Base-by-base conservation (phyloP, 2,888 invertebrate species). In the Harpalus rubripes region DNA sequence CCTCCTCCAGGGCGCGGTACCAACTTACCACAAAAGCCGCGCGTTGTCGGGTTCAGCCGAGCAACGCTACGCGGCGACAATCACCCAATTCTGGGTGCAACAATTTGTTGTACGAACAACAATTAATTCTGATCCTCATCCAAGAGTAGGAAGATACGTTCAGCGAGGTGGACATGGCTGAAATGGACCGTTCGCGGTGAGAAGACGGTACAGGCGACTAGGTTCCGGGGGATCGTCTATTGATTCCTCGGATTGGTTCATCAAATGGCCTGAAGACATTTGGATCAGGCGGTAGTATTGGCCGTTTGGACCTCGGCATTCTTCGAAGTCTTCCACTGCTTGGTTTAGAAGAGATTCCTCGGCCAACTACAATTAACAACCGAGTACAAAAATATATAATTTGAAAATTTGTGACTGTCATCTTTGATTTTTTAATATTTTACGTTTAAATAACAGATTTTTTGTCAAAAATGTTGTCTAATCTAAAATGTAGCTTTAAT, bases 201-300 rank as follows among this genome's bases (percentile, higher is more conserved):
- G 22, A 6, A 85, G 72, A 18, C 85, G 52, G 22, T 85, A 85
- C 7, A 85, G 41, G 2, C 85, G 65, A 72, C 85, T 85, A 8
- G 85, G 59, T 80, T 85, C 85, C 15, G 85, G 85, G 0, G 85
- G 85, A 44, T 85, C 79, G 26, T 85, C 85, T 18, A 80, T 39
- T 1, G 68, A 79, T 58, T 85, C 85, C 4, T 85, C 80, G 2
- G 84, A 44, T 8, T 76, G 63, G 16, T 22, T 32, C n/a, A 52
- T 65, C n/a, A 83, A n/a, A 59, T 79, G 79, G 4, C 72, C 72
- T 10, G 65, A 16, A 7, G 85, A 78, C 85, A 85, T 85, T 80
- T 85, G 85, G 12, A 80, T 85, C 39, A 85, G 39, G n/a, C 85
- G 79, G 39, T 85, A 85, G 68, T 85, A 85, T 72, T 85, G 85